These are phyloP conservation scores for Cryptotis parvus DNA, from an alignment of 2,113 vertebrate species.

Conservation along the genomic window DNA sequence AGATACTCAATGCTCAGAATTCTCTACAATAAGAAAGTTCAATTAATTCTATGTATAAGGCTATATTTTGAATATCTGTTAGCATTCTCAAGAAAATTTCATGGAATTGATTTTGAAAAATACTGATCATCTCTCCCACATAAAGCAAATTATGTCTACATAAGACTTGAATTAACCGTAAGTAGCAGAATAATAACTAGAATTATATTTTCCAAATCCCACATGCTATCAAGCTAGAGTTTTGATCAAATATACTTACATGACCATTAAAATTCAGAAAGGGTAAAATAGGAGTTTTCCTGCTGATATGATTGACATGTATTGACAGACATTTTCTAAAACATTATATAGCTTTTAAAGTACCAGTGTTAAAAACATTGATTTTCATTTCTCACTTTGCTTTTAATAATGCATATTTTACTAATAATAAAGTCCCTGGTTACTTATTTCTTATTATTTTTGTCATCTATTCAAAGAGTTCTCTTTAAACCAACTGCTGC, in stretches of 20 bases:
- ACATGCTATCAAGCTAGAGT: background rate
- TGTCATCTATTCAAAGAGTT: background rate
- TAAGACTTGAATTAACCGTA: background rate
- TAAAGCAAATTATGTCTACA: background rate
- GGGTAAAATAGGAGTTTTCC: background rate
- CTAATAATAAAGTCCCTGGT: background rate
- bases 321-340: background rate
- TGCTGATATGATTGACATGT: background rate
- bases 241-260: background rate
- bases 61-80: background rate
- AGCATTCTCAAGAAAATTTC: background rate
- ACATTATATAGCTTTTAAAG: background rate
- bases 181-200: background rate
- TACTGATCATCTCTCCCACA: background rate
- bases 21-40: background rate
- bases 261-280: constrained; percentile 10
- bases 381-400: constrained; percentile 14
- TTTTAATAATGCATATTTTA: constrained; percentile 21
- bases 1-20: background rate
- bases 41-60: background rate
- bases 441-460: constrained; percentile 28
- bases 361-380: background rate
- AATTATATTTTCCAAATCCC: background rate
- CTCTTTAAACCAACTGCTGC: fast-evolving
- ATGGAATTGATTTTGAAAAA: background rate